These are phyloP conservation scores for Paramacrobiotus metropolitanus DNA, from an alignment of 1,140 invertebrate genomes.

Conservation along the genomic window DNA sequence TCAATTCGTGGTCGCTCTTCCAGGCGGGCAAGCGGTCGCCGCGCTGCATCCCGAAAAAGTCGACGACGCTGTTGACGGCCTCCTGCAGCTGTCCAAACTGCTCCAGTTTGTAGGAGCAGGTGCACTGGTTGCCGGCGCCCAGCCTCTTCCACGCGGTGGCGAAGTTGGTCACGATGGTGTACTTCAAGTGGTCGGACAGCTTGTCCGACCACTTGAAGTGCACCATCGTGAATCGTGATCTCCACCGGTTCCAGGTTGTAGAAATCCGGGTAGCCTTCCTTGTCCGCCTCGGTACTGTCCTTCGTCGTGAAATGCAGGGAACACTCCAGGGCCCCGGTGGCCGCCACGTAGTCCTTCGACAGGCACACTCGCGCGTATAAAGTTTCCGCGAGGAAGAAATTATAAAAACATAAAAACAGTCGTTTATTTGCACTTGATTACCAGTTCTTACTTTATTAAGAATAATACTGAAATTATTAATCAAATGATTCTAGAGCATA, in stretches of 20 bases:
- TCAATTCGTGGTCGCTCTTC: constrained; percentile 42
- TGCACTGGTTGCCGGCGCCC: constrained; percentile 45
- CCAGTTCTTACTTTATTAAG: too few relatives aligned
- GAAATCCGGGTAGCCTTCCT: constrained; percentile 58
- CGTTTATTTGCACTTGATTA: too few relatives aligned
- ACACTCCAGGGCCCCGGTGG: constrained; percentile 56
- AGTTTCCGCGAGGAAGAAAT: too few relatives aligned
- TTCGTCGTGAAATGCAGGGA: constrained; percentile 76
- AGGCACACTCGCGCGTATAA: constrained; percentile 63
- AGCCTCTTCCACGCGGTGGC: constrained; percentile 42
- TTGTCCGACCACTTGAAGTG: too few relatives aligned
- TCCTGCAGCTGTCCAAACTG: constrained; percentile 49
- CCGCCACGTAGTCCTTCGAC: constrained; percentile 43
- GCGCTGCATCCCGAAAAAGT: constrained; percentile 64
- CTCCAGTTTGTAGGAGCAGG: constrained; percentile 70
- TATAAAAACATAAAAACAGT: too few relatives aligned
- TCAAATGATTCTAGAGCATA: too few relatives aligned
- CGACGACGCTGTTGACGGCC: constrained; percentile 60
- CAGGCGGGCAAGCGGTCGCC: constrained; percentile 61
- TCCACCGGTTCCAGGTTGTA: constrained; percentile 83
- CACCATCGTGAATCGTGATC: too few relatives aligned
- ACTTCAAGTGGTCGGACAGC: constrained; percentile 71
- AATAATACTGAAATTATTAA: too few relatives aligned
- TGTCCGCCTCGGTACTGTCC: constrained; percentile 75
- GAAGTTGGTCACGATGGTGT: constrained; percentile 46